Conservation (phyloP, 1,140 invertebrate species). For the Brachionus koreanus region DNA sequence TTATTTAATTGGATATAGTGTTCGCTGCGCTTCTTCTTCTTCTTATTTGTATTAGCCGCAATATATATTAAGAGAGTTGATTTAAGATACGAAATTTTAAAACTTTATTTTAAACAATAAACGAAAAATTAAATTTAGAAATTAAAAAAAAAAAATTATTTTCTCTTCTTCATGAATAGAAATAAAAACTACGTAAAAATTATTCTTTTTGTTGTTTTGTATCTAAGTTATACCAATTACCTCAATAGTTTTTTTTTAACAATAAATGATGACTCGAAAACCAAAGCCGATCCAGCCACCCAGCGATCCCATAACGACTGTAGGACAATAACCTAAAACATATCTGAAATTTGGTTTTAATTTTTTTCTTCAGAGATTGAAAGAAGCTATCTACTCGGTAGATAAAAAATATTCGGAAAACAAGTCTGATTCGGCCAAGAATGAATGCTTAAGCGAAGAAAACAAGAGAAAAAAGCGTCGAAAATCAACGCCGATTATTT, state of each 20-base stretch:
- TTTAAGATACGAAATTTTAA: slow-evolving; percentile 34
- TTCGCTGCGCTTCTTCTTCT: slow-evolving; percentile 30
- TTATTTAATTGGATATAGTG: neutral
- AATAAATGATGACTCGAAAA: slow-evolving; percentile 28
- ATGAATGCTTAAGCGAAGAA: neutral
- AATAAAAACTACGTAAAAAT: slow-evolving; percentile 33
- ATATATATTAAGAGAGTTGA: slow-evolving; percentile 5
- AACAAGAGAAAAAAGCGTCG: neutral
- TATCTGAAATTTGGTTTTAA: neutral
- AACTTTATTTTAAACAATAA: slow-evolving; percentile 20
- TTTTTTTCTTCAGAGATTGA: neutral
- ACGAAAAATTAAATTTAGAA: slow-evolving; percentile 19
- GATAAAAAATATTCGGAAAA: neutral
- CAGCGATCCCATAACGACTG: neutral
- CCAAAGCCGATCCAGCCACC: neutral
- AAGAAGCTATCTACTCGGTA: neutral
- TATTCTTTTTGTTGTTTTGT: slow-evolving; percentile 12
- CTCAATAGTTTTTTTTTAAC: neutral
- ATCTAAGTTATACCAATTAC: neutral
- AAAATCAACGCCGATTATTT: slow-evolving; percentile 2
- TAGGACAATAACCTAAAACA: neutral
- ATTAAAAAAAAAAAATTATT: neutral
- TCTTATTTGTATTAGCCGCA: neutral
- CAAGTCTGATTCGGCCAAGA: neutral
- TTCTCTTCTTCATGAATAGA: slow-evolving; percentile 5